These are phyloP conservation scores for Prosopocoilus inquinatus DNA, from an alignment of 2,888 invertebrate species.

Conservation along the genomic window DNA sequence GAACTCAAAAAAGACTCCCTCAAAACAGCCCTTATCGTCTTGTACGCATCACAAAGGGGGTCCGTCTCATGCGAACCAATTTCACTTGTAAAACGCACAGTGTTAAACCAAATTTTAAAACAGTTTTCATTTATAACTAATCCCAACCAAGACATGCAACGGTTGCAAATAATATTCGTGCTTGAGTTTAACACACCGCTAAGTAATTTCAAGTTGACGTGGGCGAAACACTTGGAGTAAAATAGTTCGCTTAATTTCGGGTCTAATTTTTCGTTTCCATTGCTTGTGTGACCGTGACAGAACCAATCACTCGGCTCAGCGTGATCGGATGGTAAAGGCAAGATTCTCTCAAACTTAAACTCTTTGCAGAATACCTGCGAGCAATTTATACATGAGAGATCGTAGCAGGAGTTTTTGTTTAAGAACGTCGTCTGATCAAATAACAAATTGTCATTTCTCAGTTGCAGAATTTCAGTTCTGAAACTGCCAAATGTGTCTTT, in stretches of 20 bases:
- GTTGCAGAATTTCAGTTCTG: conserved; percentile 39
- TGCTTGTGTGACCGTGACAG: conserved; percentile 50
- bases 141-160: conserved; percentile 61
- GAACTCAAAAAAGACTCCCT: conserved; percentile 55
- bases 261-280: conserved; percentile 41
- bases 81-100: conserved; percentile 50
- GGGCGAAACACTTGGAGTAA: conserved; percentile 58
- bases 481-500: conserved; percentile 36
- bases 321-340: conserved; percentile 62
- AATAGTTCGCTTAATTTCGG: conserved; percentile 58
- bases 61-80: conserved; percentile 32
- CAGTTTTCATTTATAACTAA: conserved; percentile 48
- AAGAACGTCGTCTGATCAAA: conserved; percentile 40
- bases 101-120: conserved; percentile 60
- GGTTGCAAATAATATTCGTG: conserved; percentile 56
- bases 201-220: conserved; percentile 48
- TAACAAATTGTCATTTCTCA: conserved; percentile 14
- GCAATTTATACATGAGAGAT: conserved; percentile 51
- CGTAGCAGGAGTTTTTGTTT: conserved; percentile 52
- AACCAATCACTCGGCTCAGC: conserved; percentile 66
- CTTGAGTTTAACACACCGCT: conserved; percentile 49
- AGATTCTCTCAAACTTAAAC: conserved; percentile 57
- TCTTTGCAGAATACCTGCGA: conserved; percentile 33
- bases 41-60: conserved; percentile 55
- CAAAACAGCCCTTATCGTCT: conserved; percentile 54